Evolutionary conservation across 2,888 invertebrate species (phyloP), one percentile per base, ranked within the genome.

Genomic region (Eristalinus aeneus): DNA sequence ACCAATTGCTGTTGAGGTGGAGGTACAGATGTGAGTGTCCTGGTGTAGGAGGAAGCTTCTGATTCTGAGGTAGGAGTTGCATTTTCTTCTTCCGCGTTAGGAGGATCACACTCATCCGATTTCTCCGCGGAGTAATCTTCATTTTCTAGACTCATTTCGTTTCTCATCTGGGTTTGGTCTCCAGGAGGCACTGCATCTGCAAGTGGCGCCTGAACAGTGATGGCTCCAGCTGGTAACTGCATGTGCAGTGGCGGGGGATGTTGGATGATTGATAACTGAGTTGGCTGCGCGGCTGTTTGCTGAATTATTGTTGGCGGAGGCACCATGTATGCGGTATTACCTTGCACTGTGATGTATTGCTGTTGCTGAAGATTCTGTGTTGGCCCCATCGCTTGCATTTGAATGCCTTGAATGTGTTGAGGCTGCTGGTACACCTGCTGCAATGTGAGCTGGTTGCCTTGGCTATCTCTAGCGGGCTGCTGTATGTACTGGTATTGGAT

Each of bases 231-330:
- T 0, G 88, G 78, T 20, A 86, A 12, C 39, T 88, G 88, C 75
- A 88, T 83, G 64, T 88, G 88, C 32, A 86, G 22, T 1, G 88
- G 73, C 3, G 88, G 88, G 9, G 87, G 75, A 23, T 88, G 85
- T 73, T 88, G 88, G 39, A 88, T 88, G 46, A 88, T 88, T 1
- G 88, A 88, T 0, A 86, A 27, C 56, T 88, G 88, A 1, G 88
- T 74, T 0, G 76, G 87, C 4, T 84, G 88, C 0, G 67, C 31
- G 1, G 67, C 82, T 8, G 86, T 67, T 53, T 89, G 89, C 32
- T 88, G 88, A n/a, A 89, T 88, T 58, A 89, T 88, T 63, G 89
- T 89, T 32, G 89, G 89, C 9, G 89, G 90, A 8, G 89, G 90
- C 63, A 90, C 84, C 89, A 90, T 89, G 53, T 88, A 89, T 0